Evolutionary conservation across 2,888 invertebrate genomes (phyloP).

Genomic region (Hylaea fasciaria): DNA sequence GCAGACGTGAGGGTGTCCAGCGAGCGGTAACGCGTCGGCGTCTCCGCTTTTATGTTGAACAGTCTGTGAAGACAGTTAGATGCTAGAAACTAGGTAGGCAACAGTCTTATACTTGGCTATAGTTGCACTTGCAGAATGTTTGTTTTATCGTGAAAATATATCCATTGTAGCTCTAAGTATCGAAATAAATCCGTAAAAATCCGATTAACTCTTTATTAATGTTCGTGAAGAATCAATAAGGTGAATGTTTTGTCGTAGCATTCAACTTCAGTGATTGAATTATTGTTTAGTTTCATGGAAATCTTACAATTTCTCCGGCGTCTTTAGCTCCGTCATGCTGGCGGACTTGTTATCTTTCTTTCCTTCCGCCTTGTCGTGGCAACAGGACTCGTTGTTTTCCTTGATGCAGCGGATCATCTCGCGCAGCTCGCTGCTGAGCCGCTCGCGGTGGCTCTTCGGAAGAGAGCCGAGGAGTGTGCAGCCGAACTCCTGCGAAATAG

Average conservation of each 20-base stretch:
- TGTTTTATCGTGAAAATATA: too few species aligned
- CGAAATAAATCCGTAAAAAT: too few species aligned
- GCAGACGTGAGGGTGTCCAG: conserved; percentile 69
- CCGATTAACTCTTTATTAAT: too few species aligned
- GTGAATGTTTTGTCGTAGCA: too few species aligned
- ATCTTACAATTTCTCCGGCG: conserved; percentile 69
- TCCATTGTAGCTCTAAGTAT: too few species aligned
- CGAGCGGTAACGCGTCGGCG: conserved; percentile 76
- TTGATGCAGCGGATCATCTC: conserved; percentile 70
- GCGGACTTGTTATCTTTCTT: conserved; percentile 63
- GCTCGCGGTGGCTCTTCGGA: conserved; percentile 67
- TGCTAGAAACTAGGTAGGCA: too few species aligned
- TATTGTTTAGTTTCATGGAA: too few species aligned
- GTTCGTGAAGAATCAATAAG: too few species aligned
- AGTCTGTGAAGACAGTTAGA: conserved; percentile 46
- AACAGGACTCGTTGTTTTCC: conserved; percentile 58
- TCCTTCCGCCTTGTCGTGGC: conserved; percentile 50
- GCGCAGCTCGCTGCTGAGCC: conserved; percentile 64
- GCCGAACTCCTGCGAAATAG: conserved; percentile 66
- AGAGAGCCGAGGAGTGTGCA: conserved; percentile 70
- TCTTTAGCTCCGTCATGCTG: conserved; percentile 71
- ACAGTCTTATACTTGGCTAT: too few species aligned
- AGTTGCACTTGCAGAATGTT: too few species aligned
- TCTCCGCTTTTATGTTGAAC: conserved; percentile 59
- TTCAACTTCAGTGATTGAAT: too few species aligned